phyloP scores from a whole-genome alignment of 2,797 vertebrate genomes.

The Chromobotia macracanthus region DNA sequence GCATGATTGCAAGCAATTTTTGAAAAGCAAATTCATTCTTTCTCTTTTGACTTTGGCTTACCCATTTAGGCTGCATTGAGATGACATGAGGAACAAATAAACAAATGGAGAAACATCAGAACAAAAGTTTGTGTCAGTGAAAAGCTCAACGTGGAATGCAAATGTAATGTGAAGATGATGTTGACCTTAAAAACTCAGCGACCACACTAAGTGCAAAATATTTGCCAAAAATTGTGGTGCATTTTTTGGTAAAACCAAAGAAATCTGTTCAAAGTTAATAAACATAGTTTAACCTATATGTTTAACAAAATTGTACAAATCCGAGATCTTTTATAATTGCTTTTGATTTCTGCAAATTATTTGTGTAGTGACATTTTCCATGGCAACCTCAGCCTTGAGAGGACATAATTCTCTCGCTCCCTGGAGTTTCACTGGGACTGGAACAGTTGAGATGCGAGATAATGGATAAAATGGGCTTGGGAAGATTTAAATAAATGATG shows the following conservation, averaged over 20 bases:
- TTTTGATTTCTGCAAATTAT: conserved; percentile 48
- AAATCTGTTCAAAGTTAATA: not conserved
- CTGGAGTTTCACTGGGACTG: conserved; percentile 57
- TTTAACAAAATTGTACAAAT: not conserved
- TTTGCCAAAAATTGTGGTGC: not conserved
- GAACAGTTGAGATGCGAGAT: conserved; percentile 56
- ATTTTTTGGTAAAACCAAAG: not conserved
- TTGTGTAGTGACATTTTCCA: conserved; percentile 55
- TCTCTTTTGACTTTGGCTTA: conserved; percentile 71
- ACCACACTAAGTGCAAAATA: not conserved
- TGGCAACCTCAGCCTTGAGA: conserved; percentile 57
- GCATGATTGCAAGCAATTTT: conserved; percentile 77
- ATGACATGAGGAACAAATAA: conserved; percentile 60
- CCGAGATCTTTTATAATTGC: conserved; percentile 13
- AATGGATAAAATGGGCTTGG: conserved; percentile 57
- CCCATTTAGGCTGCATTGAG: conserved; percentile 74
- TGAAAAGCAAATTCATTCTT: conserved; percentile 55
- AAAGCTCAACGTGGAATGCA: conserved; percentile 13
- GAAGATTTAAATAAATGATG: conserved; percentile 65
- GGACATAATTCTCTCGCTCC: conserved; percentile 60
- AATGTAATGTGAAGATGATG: not conserved
- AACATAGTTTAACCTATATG: not conserved
- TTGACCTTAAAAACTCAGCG: not conserved
- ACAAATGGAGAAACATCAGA: conserved; percentile 71
- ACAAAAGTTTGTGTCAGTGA: conserved; percentile 59